Evolutionary conservation across 2,113 vertebrate species (phyloP).

Genomic region (Blennius ocellaris): DNA sequence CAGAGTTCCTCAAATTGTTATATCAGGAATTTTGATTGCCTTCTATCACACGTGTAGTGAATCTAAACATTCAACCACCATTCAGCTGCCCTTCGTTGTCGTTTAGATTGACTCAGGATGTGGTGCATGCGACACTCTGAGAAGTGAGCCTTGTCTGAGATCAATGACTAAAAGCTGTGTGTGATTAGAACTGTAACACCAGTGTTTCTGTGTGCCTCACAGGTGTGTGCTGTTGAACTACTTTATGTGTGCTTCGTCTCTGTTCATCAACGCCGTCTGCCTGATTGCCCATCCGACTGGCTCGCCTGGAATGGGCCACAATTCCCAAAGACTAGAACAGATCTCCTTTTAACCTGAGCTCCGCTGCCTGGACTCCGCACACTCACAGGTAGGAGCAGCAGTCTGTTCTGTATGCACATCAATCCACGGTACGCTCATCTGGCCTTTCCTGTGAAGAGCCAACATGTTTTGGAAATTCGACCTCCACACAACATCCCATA

Average conservation of each 20-base stretch:
- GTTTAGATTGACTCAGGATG: too few relatives aligned
- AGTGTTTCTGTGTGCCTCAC: neutral
- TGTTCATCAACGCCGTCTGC: conserved; percentile 66
- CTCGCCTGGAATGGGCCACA: conserved; percentile 96
- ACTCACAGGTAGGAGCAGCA: conserved; percentile 61
- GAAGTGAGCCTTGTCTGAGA: too few relatives aligned
- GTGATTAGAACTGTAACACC: too few relatives aligned
- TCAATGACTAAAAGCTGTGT: too few relatives aligned
- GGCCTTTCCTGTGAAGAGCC: conserved; percentile 75
- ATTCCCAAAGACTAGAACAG: conserved; percentile 87
- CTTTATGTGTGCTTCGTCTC: conserved; percentile 70
- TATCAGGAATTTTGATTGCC: too few relatives aligned
- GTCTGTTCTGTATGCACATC: neutral
- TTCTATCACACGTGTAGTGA: too few relatives aligned
- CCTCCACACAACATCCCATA: conserved; percentile 98
- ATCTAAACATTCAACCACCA: too few relatives aligned
- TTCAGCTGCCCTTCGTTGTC: too few relatives aligned
- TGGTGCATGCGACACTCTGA: too few relatives aligned
- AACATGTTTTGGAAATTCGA: conserved; percentile 99
- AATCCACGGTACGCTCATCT: too few relatives aligned
- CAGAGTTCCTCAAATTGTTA: too few relatives aligned
- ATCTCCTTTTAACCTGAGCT: conserved; percentile 85
- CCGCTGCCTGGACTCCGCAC: conserved; percentile 87
- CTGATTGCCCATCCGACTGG: conserved; percentile 83
- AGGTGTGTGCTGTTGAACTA: conserved; percentile 75